Evolutionary conservation across 2,113 vertebrate genomes (phyloP).

Genomic region (Alethe diademata): DNA sequence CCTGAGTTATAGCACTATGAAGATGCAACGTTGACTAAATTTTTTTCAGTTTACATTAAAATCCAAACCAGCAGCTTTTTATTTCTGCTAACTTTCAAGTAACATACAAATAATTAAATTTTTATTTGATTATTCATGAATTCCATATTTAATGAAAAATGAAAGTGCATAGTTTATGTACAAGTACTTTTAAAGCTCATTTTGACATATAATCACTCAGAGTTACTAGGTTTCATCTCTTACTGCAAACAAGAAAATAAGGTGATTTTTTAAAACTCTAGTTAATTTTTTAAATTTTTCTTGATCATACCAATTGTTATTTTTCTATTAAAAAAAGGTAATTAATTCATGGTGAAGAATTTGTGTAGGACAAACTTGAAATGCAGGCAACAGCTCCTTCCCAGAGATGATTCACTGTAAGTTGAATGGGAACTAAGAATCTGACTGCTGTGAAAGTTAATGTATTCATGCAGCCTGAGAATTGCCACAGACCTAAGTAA

Average conservation of each 20-base stretch:
- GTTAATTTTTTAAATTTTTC: neutral
- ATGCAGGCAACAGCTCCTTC: neutral
- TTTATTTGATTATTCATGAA: neutral
- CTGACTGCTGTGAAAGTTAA: neutral
- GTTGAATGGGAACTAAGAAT: neutral
- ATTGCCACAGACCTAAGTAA: neutral
- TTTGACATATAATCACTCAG: neutral
- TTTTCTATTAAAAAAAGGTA: neutral
- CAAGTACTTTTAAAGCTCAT: neutral
- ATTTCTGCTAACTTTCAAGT: neutral
- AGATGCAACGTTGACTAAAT: neutral
- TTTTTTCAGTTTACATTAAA: neutral
- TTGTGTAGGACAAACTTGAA: neutral
- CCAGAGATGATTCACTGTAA: neutral
- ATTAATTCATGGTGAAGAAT: neutral
- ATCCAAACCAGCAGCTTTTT: neutral
- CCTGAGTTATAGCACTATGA: neutral
- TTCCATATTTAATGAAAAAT: neutral
- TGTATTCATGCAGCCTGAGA: neutral
- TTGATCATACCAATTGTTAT: neutral
- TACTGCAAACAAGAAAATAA: neutral
- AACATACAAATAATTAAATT: neutral
- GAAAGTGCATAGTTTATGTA: neutral
- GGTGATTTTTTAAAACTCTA: neutral
- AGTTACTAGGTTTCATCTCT: neutral